A percentile compares a stretch with the other conserved stretches of the same genome.
phyloP scores from a whole-genome alignment of 2,113 vertebrate species.

The Mellivora capensis region DNA sequence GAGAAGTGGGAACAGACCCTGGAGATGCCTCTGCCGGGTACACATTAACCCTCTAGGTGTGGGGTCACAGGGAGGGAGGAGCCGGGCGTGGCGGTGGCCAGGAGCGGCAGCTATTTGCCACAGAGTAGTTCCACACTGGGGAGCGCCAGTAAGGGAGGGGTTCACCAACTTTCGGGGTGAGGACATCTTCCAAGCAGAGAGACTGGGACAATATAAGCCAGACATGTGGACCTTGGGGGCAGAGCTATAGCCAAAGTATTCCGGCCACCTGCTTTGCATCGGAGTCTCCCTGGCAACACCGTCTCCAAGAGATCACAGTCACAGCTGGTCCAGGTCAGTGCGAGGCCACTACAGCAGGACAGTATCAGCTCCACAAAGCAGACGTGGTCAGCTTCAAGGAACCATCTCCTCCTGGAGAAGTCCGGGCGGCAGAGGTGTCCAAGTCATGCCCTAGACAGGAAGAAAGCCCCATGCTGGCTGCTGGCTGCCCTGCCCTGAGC shows the following conservation, averaged over 20 bases:
- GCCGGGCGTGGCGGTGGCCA: neutral
- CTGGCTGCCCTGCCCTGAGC: neutral
- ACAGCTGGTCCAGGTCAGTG: neutral
- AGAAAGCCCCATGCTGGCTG: neutral
- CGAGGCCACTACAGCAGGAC: neutral
- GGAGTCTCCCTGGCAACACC: conserved; percentile 14
- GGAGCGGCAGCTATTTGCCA: neutral
- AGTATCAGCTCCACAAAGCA: neutral
- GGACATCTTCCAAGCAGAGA: neutral
- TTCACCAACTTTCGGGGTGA: neutral
- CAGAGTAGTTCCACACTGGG: neutral
- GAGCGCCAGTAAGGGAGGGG: neutral
- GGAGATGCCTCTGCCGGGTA: neutral
- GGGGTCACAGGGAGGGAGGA: neutral
- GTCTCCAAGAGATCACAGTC: neutral
- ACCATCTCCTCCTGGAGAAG: neutral
- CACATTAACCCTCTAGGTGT: neutral
- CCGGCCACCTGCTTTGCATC: neutral
- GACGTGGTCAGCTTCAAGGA: neutral
- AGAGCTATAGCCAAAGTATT: neutral
- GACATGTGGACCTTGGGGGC: neutral
- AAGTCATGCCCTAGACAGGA: neutral
- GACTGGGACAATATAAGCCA: neutral
- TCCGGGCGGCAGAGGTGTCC: neutral
- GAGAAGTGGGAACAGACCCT: neutral